Base-by-base conservation (phyloP, 2,797 vertebrate genomes). In the Gallinago solitaria region DNA sequence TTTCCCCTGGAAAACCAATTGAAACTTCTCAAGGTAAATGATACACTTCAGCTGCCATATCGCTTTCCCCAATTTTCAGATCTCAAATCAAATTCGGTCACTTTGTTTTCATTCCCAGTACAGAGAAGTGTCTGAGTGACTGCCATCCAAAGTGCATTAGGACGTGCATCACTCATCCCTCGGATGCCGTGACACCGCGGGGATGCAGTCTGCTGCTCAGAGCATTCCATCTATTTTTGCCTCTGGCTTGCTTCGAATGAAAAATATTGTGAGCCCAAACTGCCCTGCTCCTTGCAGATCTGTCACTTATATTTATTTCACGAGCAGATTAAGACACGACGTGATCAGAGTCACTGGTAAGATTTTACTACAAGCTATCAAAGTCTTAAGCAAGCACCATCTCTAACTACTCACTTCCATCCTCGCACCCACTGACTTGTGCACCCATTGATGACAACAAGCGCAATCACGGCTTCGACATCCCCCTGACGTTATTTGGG, bases 141-240 rank as follows among this genome's bases (percentile, higher is more conserved):
- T 59, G 28, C 57, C 89, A 81, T 48, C 74, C 54, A 16, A 83
- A 33, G 53, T 12, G 16, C 9, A 81, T 47, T 23, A 19, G 78
- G 87, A 56, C 5, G 5, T 1, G 23, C 33, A n/a, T 30, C 69
- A 45, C 77, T 45, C 69, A 16, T 51, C 84, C 89, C 54, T 17
- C 3, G 3, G 11, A 13, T 2, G 1, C 33, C 48, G 25, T 10
- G 50, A 63, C 53, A 30, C 91, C 6, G 35, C 4, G 21, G 87
- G 78, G 33, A 53, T 7, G 56, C 85, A 85, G 73, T 30, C 87
- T 90, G 84, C 47, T 1, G 2, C 68, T 92, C n/a, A 7, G 59
- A 96, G 91, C 91, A 15, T 63, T 89, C 68, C 8, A 96, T 93
- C 80, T 60, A 15, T 45, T 96, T 84, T 87, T 87, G 95, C 91